Evolutionary conservation across 1,140 invertebrate genomes (phyloP), one percentile per base, ranked within the genome.

Genomic region (Liolophura sinensis): DNA sequence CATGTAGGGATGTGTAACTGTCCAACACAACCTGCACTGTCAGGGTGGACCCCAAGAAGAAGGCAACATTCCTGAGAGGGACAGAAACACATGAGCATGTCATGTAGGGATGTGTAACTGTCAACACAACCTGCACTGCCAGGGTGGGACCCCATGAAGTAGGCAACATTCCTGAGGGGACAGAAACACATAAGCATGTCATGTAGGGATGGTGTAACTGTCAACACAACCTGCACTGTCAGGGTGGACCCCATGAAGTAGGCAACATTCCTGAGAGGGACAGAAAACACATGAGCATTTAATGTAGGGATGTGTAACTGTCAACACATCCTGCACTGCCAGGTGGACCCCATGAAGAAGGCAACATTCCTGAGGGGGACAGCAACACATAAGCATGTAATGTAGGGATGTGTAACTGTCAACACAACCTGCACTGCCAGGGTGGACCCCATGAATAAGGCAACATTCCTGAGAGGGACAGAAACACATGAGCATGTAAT

Each of bases 1-100:
- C n/a, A n/a, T n/a, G n/a, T n/a, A n/a, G n/a, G n/a, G n/a, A 81
- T 99, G 95, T 78, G 93, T 93, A 49, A 97, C 87, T 0, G 95
- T 91, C n/a, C n/a, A 98, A 78, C 16, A 90, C 83, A 47, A 97
- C 81, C 9, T 98, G 84, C 15, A 97, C 91, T 12, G 91, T 90
- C 16, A 97, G 82, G 40, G 97, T 81, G 52, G 95, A 91, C 48
- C 93, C 95, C 65, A 90, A 89, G 22, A 97, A 83, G 82, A 98
- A 98, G 7, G 90, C 88, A 3, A 96, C 73, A 82, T 93, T 92
- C 75, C 91, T 91, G 77, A 25, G 85, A 86, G 74, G 70, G 71
- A 69, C 67, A 73, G 73, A n/a, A n/a, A n/a, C n/a, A n/a, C n/a
- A n/a, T n/a, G n/a, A n/a, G n/a, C n/a, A n/a, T n/a, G n/a, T n/a